These are phyloP conservation scores for Epirrhoe alternata DNA, from an alignment of 2,888 invertebrate genomes.

Conservation along the genomic window DNA sequence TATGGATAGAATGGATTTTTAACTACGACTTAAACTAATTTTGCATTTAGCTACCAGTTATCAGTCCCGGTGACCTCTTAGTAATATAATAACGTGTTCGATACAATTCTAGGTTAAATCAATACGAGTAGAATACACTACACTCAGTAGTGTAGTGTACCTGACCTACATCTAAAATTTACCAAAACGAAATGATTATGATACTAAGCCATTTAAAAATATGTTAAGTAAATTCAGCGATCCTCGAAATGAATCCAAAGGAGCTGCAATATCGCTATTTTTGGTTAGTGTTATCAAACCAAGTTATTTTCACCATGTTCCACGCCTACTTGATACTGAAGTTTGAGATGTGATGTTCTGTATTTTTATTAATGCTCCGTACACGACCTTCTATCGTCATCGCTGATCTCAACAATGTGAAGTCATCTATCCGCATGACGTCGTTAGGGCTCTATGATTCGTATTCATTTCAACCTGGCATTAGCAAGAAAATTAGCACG, in stretches of 20 bases:
- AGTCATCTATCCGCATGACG: slow-evolving; percentile 41
- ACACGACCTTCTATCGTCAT: slow-evolving; percentile 42
- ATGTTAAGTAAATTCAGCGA: no score
- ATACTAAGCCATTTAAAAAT: not conserved
- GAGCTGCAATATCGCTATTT: no score
- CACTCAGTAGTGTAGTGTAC: no score
- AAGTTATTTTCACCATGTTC: no score
- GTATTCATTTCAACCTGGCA: not conserved
- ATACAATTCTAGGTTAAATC: slow-evolving; percentile 2
- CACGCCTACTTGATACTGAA: no score
- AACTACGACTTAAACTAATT: slow-evolving; percentile 4
- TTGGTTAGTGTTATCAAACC: no score
- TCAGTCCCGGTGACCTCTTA: slow-evolving; percentile 23
- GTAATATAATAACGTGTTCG: slow-evolving; percentile 14
- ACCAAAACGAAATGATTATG: slow-evolving; percentile 1
- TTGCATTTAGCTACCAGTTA: slow-evolving; percentile 7
- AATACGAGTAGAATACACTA: not conserved
- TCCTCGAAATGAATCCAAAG: no score
- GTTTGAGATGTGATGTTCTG: no score
- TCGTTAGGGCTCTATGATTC: slow-evolving; percentile 4
- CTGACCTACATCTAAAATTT: slow-evolving; percentile 19
- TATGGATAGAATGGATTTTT: no score
- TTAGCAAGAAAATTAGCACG: not conserved
- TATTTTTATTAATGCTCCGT: not conserved
- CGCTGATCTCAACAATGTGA: slow-evolving; percentile 47